A percentile compares a stretch with the other conserved stretches of the same genome.
Conservation (phyloP, 2,888 invertebrate genomes). For the Eristalinus sepulchralis region DNA sequence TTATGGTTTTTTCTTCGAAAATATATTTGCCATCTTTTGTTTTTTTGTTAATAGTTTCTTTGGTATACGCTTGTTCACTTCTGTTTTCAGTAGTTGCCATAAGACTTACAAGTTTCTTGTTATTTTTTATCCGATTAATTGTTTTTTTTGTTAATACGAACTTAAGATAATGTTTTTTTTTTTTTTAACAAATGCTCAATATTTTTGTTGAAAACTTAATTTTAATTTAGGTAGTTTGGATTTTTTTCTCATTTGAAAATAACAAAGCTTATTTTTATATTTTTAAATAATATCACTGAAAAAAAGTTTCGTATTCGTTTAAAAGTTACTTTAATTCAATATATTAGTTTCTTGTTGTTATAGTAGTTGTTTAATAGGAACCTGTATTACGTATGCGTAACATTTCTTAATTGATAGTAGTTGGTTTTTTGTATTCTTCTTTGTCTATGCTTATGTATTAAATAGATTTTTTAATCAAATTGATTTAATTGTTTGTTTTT, state of each 20-base stretch:
- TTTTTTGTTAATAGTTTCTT: constrained; percentile 50
- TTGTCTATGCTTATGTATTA: constrained; percentile 10
- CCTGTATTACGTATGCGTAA: constrained; percentile 79
- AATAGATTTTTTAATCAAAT: constrained; percentile 5
- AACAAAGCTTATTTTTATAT: constrained; percentile 31
- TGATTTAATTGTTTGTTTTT: neutral
- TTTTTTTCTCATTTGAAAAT: constrained; percentile 47
- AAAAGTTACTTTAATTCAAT: constrained; percentile 21
- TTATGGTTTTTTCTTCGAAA: constrained; percentile 64
- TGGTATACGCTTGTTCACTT: constrained; percentile 54
- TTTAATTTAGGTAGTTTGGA: constrained; percentile 53
- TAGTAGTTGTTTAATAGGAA: constrained; percentile 80
- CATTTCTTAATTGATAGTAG: constrained; percentile 51
- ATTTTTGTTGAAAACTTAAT: constrained; percentile 43
- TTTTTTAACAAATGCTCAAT: constrained; percentile 57
- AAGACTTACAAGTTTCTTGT: constrained; percentile 68
- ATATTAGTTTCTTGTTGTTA: constrained; percentile 63
- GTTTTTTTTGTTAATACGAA: constrained; percentile 40
- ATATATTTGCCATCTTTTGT: constrained; percentile 72
- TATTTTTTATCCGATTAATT: neutral
- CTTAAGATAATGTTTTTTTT: constrained; percentile 51
- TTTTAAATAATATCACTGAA: constrained; percentile 67
- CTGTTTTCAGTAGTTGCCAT: constrained; percentile 44
- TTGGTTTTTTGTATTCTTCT: constrained; percentile 13
- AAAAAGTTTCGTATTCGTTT: constrained; percentile 27